Base-by-base conservation (phyloP, 2,888 invertebrate species). In the Chrysolina oricalcia region DNA sequence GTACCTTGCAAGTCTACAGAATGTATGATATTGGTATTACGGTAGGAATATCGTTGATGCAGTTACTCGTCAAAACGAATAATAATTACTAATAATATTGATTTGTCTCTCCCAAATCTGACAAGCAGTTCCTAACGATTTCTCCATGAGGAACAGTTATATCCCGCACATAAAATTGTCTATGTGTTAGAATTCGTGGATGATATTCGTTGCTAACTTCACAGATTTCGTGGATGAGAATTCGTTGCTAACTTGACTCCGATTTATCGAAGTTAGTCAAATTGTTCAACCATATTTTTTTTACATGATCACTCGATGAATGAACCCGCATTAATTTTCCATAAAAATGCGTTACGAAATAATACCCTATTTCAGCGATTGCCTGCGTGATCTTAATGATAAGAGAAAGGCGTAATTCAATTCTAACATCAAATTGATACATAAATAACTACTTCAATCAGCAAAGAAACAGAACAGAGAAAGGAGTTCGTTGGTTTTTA, bases 341-440 rank as follows among this genome's bases (percentile, higher is more conserved):
- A n/a, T n/a, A 1, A 65, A 43, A 65, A 65, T 41, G 11, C 11
- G 59, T 59, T 59, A 35, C 17, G n/a, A 9, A 27, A 50, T 2
- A 17, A n/a, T 17, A 19, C 50, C 46, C 50, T 19, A 17, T 19
- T 17, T 50, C 2, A 43, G 19, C n/a, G n/a, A 50, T 19, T 17
- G 19, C 50, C 10, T 50, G 10, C 19, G 35, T 35, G 59, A 59
- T 59, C n/a, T n/a, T 11, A 59, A 63, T 40, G n/a, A 43, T 43
- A 43, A 65, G 43, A 46, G 65, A 46, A 59, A 59, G 59, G 59
- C 59, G 35, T 35, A 35, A 35, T 59, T 59, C 59, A 3, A 11
- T 9, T 59, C 10, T 35, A 27, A 23, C 35, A 27, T 59, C 35
- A 27, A 23, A 59, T 35, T 27, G 15, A 35, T 27, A 15, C n/a